phyloP scores from a whole-genome alignment of 2,113 vertebrate species.

The Talpa occidentalis region DNA sequence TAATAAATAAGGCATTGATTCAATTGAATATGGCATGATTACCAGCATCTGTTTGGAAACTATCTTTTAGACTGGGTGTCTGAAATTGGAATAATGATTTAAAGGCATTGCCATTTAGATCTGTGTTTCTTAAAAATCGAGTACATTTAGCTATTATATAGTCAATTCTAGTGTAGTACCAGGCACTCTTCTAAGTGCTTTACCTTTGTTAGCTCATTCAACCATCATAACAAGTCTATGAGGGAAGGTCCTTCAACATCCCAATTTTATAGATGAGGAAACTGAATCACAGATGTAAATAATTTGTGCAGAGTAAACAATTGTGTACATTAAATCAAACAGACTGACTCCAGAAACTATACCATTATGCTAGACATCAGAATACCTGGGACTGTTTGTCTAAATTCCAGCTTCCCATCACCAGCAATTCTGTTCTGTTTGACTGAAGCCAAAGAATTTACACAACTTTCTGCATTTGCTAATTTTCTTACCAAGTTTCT shows the following conservation, averaged over 20 bases:
- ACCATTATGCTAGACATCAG: background rate
- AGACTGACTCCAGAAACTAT: background rate
- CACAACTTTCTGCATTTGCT: background rate
- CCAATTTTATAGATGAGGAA: background rate
- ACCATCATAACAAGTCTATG: background rate
- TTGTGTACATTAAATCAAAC: no score
- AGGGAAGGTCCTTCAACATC: background rate
- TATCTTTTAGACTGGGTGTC: background rate
- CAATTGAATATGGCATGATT: background rate
- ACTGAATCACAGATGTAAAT: background rate
- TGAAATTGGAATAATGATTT: background rate
- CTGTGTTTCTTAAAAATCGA: background rate
- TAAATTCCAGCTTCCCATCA: background rate
- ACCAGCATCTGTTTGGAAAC: background rate
- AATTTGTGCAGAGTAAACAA: background rate
- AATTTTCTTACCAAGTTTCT: background rate
- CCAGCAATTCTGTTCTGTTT: background rate
- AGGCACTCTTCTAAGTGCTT: background rate
- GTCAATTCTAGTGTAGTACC: background rate
- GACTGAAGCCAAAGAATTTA: background rate
- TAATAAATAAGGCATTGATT: background rate
- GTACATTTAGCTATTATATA: slow-evolving; percentile 1
- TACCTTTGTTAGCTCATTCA: background rate
- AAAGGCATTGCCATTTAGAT: background rate
- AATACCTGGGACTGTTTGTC: background rate